Evolutionary conservation across 92 coral and sea anemone species (phyloP).

Genomic region (Metridium senile): DNA sequence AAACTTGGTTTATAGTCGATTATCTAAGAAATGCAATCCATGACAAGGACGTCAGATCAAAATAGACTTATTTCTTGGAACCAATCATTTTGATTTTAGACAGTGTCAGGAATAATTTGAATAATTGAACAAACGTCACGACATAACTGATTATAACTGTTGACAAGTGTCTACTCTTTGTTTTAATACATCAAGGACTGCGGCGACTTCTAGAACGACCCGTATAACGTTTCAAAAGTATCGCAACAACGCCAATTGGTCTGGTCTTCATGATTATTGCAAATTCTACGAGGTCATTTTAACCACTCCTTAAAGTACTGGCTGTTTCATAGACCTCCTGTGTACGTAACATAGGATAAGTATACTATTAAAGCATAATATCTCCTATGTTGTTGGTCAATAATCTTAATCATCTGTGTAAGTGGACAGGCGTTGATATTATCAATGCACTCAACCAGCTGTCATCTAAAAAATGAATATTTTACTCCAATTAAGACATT

Average conservation of each 20-base stretch:
- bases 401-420: not conserved
- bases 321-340: not conserved
- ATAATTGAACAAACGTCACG: conserved; percentile 14
- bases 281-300: conserved; percentile 10
- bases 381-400: not conserved
- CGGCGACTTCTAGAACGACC: conserved; percentile 8
- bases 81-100: conserved; percentile 4
- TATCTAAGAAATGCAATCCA: conserved; percentile 31
- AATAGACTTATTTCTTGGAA: not conserved
- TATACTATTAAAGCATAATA: not conserved
- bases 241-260: conserved; percentile 16
- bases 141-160: conserved; percentile 15
- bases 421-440: not conserved
- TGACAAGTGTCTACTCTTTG: conserved; percentile 21
- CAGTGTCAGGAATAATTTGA: not conserved
- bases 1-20: conserved; percentile 16
- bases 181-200: conserved; percentile 10
- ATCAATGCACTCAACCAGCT: not conserved
- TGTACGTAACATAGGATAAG: not conserved
- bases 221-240: conserved; percentile 14
- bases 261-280: not conserved
- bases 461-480: not conserved
- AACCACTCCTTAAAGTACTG: conserved; percentile 5
- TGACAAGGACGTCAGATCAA: not conserved
- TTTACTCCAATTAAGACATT: too few relatives aligned